Evolutionary conservation across 2,888 invertebrate genomes (phyloP).

Genomic region (Strigamia transsilvanica): DNA sequence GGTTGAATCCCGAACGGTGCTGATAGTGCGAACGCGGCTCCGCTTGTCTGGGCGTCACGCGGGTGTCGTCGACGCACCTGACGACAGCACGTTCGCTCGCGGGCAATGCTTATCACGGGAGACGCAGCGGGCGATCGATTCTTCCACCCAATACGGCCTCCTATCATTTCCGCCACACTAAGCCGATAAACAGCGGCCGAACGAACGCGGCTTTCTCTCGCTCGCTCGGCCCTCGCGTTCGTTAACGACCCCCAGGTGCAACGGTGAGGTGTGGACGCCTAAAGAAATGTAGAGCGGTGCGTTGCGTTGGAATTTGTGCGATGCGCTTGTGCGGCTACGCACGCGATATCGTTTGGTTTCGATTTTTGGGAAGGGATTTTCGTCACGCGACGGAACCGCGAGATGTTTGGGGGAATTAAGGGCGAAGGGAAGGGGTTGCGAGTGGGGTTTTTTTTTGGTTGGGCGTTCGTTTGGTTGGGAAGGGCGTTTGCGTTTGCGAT

Average conservation of each 20-base stretch:
- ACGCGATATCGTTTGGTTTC: conserved; percentile 3
- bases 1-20: conserved; percentile 42
- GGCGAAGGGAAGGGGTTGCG: background rate
- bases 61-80: conserved; percentile 49
- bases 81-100: conserved; percentile 48
- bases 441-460: background rate
- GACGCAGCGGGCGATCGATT: conserved; percentile 48
- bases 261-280: conserved; percentile 39
- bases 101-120: conserved; percentile 43
- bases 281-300: conserved; percentile 6
- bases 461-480: background rate
- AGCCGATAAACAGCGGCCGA: conserved; percentile 48
- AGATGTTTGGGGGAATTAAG: background rate
- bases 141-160: conserved; percentile 48
- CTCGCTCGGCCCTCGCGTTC: conserved; percentile 39
- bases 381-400: conserved; percentile 11
- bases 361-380: background rate
- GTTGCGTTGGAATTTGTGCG: background rate
- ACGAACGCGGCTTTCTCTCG: conserved; percentile 33
- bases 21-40: conserved; percentile 43
- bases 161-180: conserved; percentile 49
- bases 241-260: conserved; percentile 43
- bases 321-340: background rate
- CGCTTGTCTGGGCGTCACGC: conserved; percentile 49
- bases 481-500: background rate